Base-by-base conservation (phyloP, 1,140 invertebrate species). In the Arion vulgaris region DNA sequence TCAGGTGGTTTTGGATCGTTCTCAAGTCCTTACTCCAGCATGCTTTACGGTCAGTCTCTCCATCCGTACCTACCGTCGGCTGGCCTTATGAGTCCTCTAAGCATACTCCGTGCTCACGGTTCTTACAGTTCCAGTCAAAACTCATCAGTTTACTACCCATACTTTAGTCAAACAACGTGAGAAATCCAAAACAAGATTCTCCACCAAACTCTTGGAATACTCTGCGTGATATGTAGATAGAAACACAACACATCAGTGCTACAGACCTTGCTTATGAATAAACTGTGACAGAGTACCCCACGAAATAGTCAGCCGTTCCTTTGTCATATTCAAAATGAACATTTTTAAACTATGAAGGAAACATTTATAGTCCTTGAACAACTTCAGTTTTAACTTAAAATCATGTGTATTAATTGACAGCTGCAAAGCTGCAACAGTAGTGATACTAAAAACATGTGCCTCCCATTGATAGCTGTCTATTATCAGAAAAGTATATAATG, bases 111-210 rank as follows among this genome's bases (percentile, higher is more conserved):
- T 32, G 85, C 89, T 7, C 57, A 81, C 28, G 72, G 84, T 17
- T 78, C 68, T 51, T 85, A 85, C 86, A n/a, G 86, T 87, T 41
- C 88, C 86, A 41, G 72, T 82, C 32, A 86, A 85, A 73, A 88
- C 86, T 62, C 89, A 68, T 86, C 89, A 0, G 83, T 91, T 39
- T 91, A 89, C 82, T 90, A 91, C 73, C 89, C 90, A 9, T 91
- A 89, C 82, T 87, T 90, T 38, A 86, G 86, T 62, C 88, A 89
- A 77, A 88, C 87, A 17, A 88, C 87, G 68, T 89, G 83, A 87
- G 26, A 49, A 39, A 23, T 17, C 28, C 32, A 15, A 57, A 57
- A 17, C 51, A 57, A 9, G 45, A 15, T n/a, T 34, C 0, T 2
- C 71, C 34, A 36, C 1, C 62, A 80, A n/a, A 45, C 41, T 53